Evolutionary conservation across 2,888 invertebrate species (phyloP).

Genomic region (Caenorhabditis sinica): DNA sequence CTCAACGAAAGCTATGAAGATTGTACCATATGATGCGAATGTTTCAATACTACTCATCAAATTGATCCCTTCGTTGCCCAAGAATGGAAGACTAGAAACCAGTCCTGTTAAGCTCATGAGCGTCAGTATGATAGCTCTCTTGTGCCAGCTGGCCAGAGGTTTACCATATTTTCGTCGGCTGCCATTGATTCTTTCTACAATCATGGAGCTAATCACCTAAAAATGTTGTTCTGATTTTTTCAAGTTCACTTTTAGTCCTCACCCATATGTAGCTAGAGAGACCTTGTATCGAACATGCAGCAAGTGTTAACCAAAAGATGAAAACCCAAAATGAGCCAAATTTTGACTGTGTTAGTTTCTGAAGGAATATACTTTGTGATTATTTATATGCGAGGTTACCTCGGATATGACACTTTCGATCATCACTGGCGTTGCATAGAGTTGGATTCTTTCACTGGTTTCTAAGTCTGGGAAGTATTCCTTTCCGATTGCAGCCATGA

Average conservation of each 20-base stretch:
- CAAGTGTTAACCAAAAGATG: slow-evolving; percentile 50
- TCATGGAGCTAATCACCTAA: slow-evolving; percentile 61
- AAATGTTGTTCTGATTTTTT: neutral
- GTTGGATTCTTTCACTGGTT: slow-evolving; percentile 13
- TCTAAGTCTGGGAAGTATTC: slow-evolving; percentile 31
- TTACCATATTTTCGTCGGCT: slow-evolving; percentile 56
- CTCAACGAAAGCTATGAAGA: slow-evolving; percentile 60
- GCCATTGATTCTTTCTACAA: slow-evolving; percentile 61
- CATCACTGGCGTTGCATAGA: slow-evolving; percentile 45
- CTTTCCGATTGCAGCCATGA: slow-evolving; percentile 34
- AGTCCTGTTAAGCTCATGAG: slow-evolving; percentile 35
- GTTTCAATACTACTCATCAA: slow-evolving; percentile 49
- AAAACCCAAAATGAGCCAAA: slow-evolving; percentile 38
- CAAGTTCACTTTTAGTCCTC: neutral
- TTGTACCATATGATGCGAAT: slow-evolving; percentile 51
- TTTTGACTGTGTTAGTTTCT: slow-evolving; percentile 30
- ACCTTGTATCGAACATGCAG: slow-evolving; percentile 51
- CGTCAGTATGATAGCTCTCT: slow-evolving; percentile 46
- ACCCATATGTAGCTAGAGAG: slow-evolving; percentile 59
- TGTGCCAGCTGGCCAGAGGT: slow-evolving; percentile 55
- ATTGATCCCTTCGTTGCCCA: slow-evolving; percentile 53
- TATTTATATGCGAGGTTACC: neutral
- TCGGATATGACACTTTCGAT: slow-evolving; percentile 47
- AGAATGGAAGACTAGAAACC: slow-evolving; percentile 53
- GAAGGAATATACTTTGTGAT: neutral